Evolutionary conservation across 2,797 vertebrate species (phyloP).

Genomic region (Rhynchotus rufescens): DNA sequence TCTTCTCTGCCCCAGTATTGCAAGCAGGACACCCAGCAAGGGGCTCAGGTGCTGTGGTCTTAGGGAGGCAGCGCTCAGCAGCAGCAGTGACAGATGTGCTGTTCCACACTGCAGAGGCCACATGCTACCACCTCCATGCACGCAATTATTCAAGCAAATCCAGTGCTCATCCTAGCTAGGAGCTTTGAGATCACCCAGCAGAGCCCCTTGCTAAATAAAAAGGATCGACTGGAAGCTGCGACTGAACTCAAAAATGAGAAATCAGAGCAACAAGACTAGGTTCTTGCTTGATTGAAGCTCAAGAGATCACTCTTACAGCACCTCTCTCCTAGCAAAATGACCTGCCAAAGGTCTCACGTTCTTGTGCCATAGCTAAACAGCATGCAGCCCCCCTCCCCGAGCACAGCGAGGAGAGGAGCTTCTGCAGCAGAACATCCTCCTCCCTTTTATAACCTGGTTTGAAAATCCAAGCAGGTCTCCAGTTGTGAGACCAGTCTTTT

Average conservation of each 20-base stretch:
- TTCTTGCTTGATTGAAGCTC: neutral
- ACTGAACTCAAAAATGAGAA: neutral
- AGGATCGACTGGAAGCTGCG: neutral
- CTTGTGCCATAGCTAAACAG: neutral
- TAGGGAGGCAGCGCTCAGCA: neutral
- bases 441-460: neutral
- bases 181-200: neutral
- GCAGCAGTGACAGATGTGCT: neutral
- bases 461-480: neutral
- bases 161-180: fast-evolving
- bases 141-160: neutral
- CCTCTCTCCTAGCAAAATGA: neutral
- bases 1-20: fast-evolving
- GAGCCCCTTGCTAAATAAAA: neutral
- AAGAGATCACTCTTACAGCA: neutral
- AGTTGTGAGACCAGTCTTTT: too few species aligned
- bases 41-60: neutral
- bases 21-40: neutral
- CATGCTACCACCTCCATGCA: neutral
- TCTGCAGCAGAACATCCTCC: neutral
- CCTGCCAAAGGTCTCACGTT: neutral
- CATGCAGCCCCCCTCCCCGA: neutral
- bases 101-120: neutral
- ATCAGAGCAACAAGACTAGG: neutral
- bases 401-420: neutral